These are phyloP conservation scores for Mythimna albipuncta DNA, from an alignment of 2,888 invertebrate species.

Conservation along the genomic window DNA sequence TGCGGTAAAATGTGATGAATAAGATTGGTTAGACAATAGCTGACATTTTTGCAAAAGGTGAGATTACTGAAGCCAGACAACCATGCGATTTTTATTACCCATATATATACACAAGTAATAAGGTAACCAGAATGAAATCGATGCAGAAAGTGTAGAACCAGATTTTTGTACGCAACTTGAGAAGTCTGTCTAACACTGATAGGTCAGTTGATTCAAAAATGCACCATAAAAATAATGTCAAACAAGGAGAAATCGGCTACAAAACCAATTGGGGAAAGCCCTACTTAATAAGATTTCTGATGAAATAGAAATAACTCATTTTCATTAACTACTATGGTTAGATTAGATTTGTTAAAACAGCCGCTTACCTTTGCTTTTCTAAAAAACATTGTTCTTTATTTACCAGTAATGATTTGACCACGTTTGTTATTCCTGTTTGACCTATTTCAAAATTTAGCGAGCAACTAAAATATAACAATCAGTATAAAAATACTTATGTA, in stretches of 20 bases:
- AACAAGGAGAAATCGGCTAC: not conserved
- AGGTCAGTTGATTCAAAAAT: not conserved
- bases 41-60: not conserved
- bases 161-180: not conserved
- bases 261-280: not conserved
- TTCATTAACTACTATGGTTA: not conserved
- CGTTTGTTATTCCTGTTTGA: conserved; percentile 13
- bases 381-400: conserved; percentile 13
- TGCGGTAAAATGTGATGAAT: conserved; percentile 38
- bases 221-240: not conserved
- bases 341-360: not conserved
- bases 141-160: not conserved
- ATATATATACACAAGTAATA: not conserved
- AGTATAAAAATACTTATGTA: conserved; percentile 55
- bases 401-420: not conserved
- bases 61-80: not conserved
- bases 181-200: too few species aligned
- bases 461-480: conserved; percentile 42
- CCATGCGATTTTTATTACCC: not conserved
- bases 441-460: conserved; percentile 35
- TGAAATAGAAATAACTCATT: not conserved
- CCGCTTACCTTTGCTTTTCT: not conserved
- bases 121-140: not conserved
- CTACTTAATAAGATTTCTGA: not conserved
- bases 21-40: not conserved